Conservation (phyloP, 2,113 vertebrate species). For the Alaudala cheleensis region DNA sequence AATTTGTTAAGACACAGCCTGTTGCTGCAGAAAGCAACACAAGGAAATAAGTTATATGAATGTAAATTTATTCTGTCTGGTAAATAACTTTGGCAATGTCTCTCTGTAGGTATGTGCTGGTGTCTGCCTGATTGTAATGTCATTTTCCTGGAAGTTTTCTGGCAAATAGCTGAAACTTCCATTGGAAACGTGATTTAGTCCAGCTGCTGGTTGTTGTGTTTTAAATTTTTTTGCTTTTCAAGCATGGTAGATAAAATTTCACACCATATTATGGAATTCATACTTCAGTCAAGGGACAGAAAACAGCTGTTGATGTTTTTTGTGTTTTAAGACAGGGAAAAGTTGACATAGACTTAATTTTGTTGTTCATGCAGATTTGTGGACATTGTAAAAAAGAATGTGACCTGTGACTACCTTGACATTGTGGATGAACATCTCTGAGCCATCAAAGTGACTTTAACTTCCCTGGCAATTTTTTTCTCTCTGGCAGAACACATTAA, state of each 20-base stretch:
- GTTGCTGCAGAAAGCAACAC: background rate
- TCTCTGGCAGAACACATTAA: background rate
- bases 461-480: background rate
- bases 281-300: background rate
- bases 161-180: background rate
- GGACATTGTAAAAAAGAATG: accelerated
- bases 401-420: background rate
- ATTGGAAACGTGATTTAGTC: background rate
- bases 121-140: background rate
- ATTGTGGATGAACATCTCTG: background rate
- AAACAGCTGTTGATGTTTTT: background rate
- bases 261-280: background rate
- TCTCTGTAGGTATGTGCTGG: background rate
- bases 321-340: background rate
- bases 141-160: background rate
- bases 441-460: background rate
- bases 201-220: background rate
- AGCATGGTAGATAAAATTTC: background rate
- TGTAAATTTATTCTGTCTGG: background rate
- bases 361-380: background rate
- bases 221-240: background rate
- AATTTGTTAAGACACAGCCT: background rate
- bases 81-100: background rate
- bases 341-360: background rate
- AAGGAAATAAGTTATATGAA: background rate